A percentile compares a stretch with the other conserved stretches of the same genome.
phyloP scores from a whole-genome alignment of 2,888 invertebrate species.

The Isoperla grammatica region DNA sequence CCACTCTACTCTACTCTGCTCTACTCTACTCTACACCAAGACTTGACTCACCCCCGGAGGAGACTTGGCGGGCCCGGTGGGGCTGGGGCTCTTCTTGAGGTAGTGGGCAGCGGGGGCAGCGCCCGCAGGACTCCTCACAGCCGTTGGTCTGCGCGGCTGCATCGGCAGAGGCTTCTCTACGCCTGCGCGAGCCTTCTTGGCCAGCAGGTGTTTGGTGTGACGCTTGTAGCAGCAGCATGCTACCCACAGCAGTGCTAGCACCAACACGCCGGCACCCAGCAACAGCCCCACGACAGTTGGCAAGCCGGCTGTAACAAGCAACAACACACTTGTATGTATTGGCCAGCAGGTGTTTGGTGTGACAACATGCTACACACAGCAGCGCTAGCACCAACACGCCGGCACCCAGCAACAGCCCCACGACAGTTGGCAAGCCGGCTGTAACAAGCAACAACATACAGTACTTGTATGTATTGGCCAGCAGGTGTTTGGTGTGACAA shows the following conservation, averaged over 20 bases:
- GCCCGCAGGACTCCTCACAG: slow-evolving; percentile 80
- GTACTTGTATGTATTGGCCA: no score
- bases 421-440: slow-evolving; percentile 53
- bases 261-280: slow-evolving; percentile 54
- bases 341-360: slow-evolving; percentile 7
- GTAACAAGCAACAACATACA: slow-evolving; percentile 38
- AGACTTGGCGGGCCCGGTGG: slow-evolving; percentile 56
- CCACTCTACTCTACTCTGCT: no score
- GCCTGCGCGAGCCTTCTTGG: slow-evolving; percentile 19
- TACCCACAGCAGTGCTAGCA: slow-evolving; percentile 54
- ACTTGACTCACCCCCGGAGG: slow-evolving; percentile 51
- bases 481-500: slow-evolving; percentile 48
- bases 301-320: slow-evolving; percentile 47
- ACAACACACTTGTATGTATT: slow-evolving; percentile 12
- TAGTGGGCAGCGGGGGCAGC: slow-evolving; percentile 64
- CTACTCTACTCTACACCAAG: no score
- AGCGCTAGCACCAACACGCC: slow-evolving; percentile 54
- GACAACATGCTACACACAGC: slow-evolving; percentile 50
- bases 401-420: slow-evolving; percentile 58
- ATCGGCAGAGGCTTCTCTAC: slow-evolving; percentile 47
- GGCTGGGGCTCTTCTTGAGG: slow-evolving; percentile 89
- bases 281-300: slow-evolving; percentile 57
- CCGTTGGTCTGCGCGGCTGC: slow-evolving; percentile 68
- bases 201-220: slow-evolving; percentile 11
- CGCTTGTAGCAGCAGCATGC: slow-evolving; percentile 62